Evolutionary conservation across 2,888 invertebrate species (phyloP), one percentile per base, ranked within the genome.

Genomic region (Salticus scenicus): DNA sequence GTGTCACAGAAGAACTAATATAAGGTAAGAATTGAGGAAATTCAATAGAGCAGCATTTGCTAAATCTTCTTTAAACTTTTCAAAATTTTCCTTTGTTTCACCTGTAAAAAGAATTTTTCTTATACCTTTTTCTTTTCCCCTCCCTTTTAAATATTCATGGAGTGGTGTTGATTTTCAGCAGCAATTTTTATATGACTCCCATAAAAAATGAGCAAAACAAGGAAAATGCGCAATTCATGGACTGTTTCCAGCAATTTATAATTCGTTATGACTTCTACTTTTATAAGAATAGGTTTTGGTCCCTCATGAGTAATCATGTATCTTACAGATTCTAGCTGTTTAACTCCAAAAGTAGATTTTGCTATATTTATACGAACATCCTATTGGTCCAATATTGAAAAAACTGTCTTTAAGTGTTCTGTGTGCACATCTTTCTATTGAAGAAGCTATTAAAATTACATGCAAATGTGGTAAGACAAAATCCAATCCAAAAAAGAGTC

Each of bases 141-240:
- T 27, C 37, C 33, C 41, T 66, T 47, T 42, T 7, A 12, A 41
- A 14, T 24, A 30, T 12, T 8, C 17, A 24, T 2, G 87, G 37
- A 7, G 72, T 30, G 14, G 47, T 28, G 1, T 42, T 4, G 5
- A 71, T 20, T 24, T 31, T 10, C 0, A n/a, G 37, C 77, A 14
- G 64, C n/a, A 31, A 66, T 17, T 33, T 75, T 66, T 17, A 87
- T 8, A 27, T 80, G 80, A 8, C 69, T 17, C 4, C 87, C 42
- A 31, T 87, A 87, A 28, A 82, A 82, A 57, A 78, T 86, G n/a
- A 87, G 30, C 30, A 87, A 4, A 27, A 86, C 77, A 10, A 87
- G 70, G 33, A 86, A 87, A 0, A 79, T 33, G 2, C 74, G 79
- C 0, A 86, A 41, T 8, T 87, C 37, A 8, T 33, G 41, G 2